Conservation (phyloP, 2,113 vertebrate genomes). For the Chaetodon auriga region DNA sequence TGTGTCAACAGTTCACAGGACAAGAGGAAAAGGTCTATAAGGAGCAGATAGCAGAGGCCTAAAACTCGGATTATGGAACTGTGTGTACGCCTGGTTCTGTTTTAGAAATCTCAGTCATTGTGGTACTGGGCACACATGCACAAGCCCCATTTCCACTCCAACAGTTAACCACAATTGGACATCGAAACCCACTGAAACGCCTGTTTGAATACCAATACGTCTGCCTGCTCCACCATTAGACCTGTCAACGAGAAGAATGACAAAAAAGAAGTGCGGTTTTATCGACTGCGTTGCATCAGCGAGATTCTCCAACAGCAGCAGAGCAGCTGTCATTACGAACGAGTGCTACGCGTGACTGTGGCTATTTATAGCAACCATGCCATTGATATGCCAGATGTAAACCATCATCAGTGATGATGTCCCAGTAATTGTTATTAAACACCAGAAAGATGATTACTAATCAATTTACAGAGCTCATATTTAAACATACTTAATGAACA, state of each 20-base stretch:
- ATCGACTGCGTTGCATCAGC: not conserved
- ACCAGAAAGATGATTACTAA: not conserved
- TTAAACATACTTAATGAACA: not conserved
- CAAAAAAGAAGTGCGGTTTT: not conserved
- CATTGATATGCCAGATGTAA: not conserved
- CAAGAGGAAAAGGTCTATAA: too few relatives aligned
- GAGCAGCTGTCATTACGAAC: not conserved
- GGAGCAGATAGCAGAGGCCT: too few relatives aligned
- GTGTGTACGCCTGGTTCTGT: too few relatives aligned
- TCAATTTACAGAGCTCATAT: not conserved
- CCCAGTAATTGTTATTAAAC: not conserved
- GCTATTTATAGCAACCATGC: too few relatives aligned
- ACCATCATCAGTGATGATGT: not conserved
- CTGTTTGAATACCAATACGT: not conserved
- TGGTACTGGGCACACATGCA: not conserved
- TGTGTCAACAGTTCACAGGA: not conserved
- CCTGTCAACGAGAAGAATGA: not conserved
- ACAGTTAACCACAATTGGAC: too few relatives aligned
- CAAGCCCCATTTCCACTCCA: not conserved
- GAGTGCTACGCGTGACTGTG: too few relatives aligned
- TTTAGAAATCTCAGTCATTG: not conserved
- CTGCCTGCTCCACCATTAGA: not conserved
- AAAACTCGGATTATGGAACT: too few relatives aligned
- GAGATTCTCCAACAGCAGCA: not conserved
- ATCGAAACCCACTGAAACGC: too few relatives aligned